Evolutionary conservation across 2,797 vertebrate genomes (phyloP), one percentile per base, ranked within the genome.

Genomic region (Centroberyx gerrardi): DNA sequence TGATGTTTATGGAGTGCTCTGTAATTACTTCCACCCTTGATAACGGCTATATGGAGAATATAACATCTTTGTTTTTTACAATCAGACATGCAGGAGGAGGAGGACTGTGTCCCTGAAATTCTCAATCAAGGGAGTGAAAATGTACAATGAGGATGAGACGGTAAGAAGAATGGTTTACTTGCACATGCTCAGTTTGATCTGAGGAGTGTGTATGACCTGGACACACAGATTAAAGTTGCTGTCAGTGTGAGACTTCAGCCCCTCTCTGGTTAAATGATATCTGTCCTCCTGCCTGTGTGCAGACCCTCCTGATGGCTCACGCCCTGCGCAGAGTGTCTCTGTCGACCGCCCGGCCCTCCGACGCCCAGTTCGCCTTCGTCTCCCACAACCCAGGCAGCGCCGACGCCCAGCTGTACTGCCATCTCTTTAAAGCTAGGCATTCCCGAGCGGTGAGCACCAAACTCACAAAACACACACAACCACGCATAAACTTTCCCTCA

Each of bases 291-390:
- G 0, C 0, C 17, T 38, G 12, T 73, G 60, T 63, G 0, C 93
- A 99, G 98, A 95, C 89, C 0, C 96, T 98, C 55, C 95, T 99
- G 70, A 99, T 99, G 98, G 98, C 98, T 0, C 98, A 99, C 0
- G 97, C 97, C 0, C 93, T 99, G 46, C 92, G 90, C 10, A 92
- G 98, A 42, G 94, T 99, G 68, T 96, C 97, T 2, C 96, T 97
- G 60, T 96, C 96, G 83, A 97, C 97, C 0, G 96, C 96, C 77
- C 88, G 93, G 0, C 95, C 94, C 0, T 17, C 80, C 0, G 90
- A 95, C 14, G 86, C 92, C 78, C 97, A 99, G 92, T 99, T 99
- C 15, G 97, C 98, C 84, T 98, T 99, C 0, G 89, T 97, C 59
- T 95, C 98, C 31, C 97, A 97, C 87, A 99, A 99, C 74, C 98